phyloP scores from a whole-genome alignment of 2,888 invertebrate species.

The Drosophila algonquin region DNA sequence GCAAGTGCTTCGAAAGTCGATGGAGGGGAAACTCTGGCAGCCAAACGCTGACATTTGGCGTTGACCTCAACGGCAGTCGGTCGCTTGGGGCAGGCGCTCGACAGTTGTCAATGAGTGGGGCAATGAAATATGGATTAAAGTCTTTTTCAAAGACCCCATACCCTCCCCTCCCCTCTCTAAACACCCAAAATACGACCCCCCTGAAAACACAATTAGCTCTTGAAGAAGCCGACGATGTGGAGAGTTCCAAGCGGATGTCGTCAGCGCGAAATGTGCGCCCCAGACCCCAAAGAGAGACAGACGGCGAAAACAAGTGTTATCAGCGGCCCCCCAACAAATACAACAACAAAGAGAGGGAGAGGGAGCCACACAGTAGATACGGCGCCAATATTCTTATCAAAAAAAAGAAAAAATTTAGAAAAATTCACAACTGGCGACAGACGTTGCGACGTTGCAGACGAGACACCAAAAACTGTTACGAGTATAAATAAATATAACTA shows the following conservation, averaged over 20 bases:
- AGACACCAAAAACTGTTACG: slow-evolving; percentile 19
- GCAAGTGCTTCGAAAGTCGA: not conserved
- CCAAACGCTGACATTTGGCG: slow-evolving; percentile 49
- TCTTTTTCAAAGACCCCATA: not conserved
- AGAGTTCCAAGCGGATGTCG: slow-evolving; percentile 32
- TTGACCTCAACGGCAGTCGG: slow-evolving; percentile 53
- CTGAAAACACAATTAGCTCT: slow-evolving; percentile 22
- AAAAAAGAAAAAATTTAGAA: slow-evolving; percentile 30
- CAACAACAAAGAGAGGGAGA: slow-evolving; percentile 14
- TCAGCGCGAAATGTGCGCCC: slow-evolving; percentile 6
- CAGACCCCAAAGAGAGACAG: slow-evolving; percentile 5
- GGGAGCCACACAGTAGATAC: slow-evolving; percentile 43
- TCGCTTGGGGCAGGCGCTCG: slow-evolving; percentile 6
- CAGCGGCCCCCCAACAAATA: slow-evolving; percentile 23
- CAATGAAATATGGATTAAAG: slow-evolving; percentile 55
- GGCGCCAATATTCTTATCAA: slow-evolving; percentile 60
- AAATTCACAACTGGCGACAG: slow-evolving; percentile 16
- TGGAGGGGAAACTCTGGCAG: not conserved
- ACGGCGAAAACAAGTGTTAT: slow-evolving; percentile 45
- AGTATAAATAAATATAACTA: slow-evolving; percentile 10
- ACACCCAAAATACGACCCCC: not conserved
- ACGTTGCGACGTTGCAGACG: slow-evolving; percentile 24
- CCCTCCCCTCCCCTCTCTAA: not conserved
- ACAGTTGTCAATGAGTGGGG: slow-evolving; percentile 39
- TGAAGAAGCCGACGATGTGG: slow-evolving; percentile 18